Percentiles rank a stretch among this genome's conserved stretches.
phyloP scores from a whole-genome alignment of 2,888 invertebrate species.

The Trissoscelio sp. region DNA sequence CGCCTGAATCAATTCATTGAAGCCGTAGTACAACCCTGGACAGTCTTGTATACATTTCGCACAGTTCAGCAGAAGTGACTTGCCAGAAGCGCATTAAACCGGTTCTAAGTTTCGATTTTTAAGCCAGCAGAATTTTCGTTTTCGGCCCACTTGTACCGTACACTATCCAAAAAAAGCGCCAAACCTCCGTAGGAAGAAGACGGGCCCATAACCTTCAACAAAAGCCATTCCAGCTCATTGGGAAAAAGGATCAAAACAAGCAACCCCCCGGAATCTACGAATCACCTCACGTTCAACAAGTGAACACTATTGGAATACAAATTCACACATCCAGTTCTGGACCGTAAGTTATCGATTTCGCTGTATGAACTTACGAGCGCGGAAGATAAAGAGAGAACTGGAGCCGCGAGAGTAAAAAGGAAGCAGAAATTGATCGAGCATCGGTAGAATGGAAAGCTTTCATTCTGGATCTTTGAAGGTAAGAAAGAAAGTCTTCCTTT shows the following conservation, averaged over 20 bases:
- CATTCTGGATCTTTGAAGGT: slow-evolving; percentile 47
- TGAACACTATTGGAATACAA: slow-evolving; percentile 68
- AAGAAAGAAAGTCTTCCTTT: not conserved
- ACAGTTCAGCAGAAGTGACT: slow-evolving; percentile 28
- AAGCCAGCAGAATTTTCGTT: too few relatives aligned
- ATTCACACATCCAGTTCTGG: slow-evolving; percentile 67
- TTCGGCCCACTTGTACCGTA: too few relatives aligned
- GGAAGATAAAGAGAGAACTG: slow-evolving; percentile 49
- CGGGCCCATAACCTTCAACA: too few relatives aligned
- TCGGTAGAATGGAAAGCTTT: slow-evolving; percentile 53
- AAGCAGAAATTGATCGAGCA: slow-evolving; percentile 56
- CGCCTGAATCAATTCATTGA: slow-evolving; percentile 36
- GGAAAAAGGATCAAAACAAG: slow-evolving; percentile 52
- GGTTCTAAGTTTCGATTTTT: too few relatives aligned
- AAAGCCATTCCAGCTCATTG: slow-evolving; percentile 44
- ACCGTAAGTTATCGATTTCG: slow-evolving; percentile 68
- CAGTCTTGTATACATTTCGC: slow-evolving; percentile 25
- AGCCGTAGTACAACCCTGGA: too few relatives aligned
- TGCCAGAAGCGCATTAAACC: too few relatives aligned
- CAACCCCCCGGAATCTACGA: slow-evolving; percentile 55
- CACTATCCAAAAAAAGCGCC: too few relatives aligned
- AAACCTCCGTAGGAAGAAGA: too few relatives aligned
- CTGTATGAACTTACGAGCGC: slow-evolving; percentile 64
- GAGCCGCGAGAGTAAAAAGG: slow-evolving; percentile 28
- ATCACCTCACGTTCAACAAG: slow-evolving; percentile 70